Percentiles rank a stretch among this genome's conserved stretches.
Conservation (phyloP, 2,113 vertebrate species). For the Nyctibius bracteatus region DNA sequence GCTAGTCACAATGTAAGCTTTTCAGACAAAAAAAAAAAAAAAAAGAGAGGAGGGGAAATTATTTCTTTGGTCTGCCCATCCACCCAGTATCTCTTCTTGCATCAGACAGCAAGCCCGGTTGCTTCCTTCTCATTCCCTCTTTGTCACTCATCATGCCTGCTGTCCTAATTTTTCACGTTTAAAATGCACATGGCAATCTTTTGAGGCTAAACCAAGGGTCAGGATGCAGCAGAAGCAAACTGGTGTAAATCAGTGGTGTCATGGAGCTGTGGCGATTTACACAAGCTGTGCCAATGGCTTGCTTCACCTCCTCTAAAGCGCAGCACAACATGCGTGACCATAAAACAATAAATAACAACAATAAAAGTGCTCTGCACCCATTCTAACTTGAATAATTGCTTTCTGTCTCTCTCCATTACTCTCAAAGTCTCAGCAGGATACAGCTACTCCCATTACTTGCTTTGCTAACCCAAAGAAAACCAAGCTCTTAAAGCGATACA, state of each 20-base stretch:
- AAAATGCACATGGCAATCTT: background rate
- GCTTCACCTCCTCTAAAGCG: background rate
- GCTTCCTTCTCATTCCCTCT: background rate
- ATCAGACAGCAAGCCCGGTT: background rate
- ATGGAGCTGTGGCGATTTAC: background rate
- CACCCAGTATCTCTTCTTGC: background rate
- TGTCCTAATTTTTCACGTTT: background rate
- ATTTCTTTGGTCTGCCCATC: background rate
- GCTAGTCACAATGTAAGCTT: background rate
- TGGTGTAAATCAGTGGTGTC: background rate
- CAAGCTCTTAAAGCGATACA: background rate
- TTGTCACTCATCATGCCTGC: background rate
- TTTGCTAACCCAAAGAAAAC: conserved; percentile 14
- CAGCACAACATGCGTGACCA: background rate
- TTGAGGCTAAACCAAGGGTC: background rate
- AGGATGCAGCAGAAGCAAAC: background rate
- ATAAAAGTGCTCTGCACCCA: background rate
- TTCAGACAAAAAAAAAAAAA: background rate
- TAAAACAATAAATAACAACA: conserved; percentile 38
- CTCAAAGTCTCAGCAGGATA: background rate
- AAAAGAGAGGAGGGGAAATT: background rate
- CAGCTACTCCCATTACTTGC: background rate
- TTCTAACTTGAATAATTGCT: conserved; percentile 29
- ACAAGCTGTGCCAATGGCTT: background rate
- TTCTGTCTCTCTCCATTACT: background rate